Evolutionary conservation across 2,888 invertebrate genomes (phyloP).

Genomic region (Nymphalis polychloros): DNA sequence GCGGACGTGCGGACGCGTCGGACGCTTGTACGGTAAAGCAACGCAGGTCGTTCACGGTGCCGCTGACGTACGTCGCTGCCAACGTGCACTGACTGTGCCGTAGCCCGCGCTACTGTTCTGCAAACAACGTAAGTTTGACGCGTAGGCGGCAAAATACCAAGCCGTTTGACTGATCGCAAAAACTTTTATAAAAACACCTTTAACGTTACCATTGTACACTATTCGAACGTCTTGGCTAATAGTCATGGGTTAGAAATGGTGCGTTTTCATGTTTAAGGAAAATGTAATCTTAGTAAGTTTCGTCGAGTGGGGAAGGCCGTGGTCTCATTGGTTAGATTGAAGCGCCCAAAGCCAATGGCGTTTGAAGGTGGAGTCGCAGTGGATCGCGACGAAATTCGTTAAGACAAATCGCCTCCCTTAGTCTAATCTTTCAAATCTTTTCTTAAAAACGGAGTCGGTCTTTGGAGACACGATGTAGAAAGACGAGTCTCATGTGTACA

Average conservation of each 20-base stretch:
- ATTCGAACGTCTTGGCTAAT: background rate
- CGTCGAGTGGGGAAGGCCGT: constrained; percentile 69
- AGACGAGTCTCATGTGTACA: background rate
- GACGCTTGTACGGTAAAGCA: constrained; percentile 17
- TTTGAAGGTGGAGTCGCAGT: constrained; percentile 70
- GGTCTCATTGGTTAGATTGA: constrained; percentile 67
- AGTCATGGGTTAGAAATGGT: constrained; percentile 11
- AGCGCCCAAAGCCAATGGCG: constrained; percentile 71
- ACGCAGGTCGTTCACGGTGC: background rate
- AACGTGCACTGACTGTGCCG: constrained; percentile 18
- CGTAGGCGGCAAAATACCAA: constrained; percentile 10
- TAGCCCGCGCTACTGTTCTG: constrained; percentile 19
- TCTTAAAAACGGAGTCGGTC: constrained; percentile 27
- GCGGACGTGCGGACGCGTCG: constrained; percentile 37
- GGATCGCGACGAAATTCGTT: constrained; percentile 66
- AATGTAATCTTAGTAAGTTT: constrained; percentile 58
- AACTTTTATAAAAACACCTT: background rate
- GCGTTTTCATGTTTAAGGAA: constrained; percentile 58
- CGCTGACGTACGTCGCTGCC: constrained; percentile 22
- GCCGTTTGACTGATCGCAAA: constrained; percentile 1
- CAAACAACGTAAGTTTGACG: constrained; percentile 15
- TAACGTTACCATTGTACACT: background rate
- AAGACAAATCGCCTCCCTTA: constrained; percentile 60
- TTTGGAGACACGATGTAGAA: background rate
- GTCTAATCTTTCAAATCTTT: constrained; percentile 42